Base-by-base conservation (phyloP, 1,140 invertebrate species). In the Tetramorium alpestre region DNA sequence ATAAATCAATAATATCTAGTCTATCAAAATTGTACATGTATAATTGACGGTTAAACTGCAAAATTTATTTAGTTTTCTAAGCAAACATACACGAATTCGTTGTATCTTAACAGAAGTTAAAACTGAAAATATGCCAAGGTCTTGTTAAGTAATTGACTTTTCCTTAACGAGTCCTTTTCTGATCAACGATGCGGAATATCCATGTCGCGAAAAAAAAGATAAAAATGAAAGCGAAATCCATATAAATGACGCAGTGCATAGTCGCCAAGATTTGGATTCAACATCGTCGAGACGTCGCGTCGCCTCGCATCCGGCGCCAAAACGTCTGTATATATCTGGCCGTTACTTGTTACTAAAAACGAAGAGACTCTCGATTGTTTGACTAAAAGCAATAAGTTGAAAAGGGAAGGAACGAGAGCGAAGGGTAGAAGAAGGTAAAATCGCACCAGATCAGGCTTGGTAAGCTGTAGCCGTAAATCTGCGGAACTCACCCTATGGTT, bases 271-370 rank as follows among this genome's bases (percentile, higher is more conserved):
- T 84, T 2, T 60, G 41, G 54, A 73, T 84, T 84, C 69, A 22
- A 75, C 69, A 73, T 49, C 41, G 80, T 84, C 80, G 80, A 84
- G 80, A 84, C 80, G 54, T 84, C 80, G 80, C 13, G 80, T 84
- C 80, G 80, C 80, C 69, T 84, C 41, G 41, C 25, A 8, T 75
- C 4, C 80, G 80, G 80, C 80, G 80, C 80, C 80, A 75, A 84
- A 84, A 73, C 41, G 80, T 75, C 69, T 84, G 69, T 75, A 49
- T 62, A 60, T 62, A 77, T 64, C 16, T 47, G 18, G 22, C 28
- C 38, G 47, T 56, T 65, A 67, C 41, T 69, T 44, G 62, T 86
- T 78, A 88, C 64, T 58, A 75, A 58, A 72, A 87, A 76, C 25
- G 28, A 41, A 56, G 58, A 75, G 41, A 78, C n/a, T 54, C 13